Percentiles rank a stretch among this genome's conserved stretches.
phyloP scores from a whole-genome alignment of 2,888 invertebrate genomes.

The Acanthosepion esculentum region DNA sequence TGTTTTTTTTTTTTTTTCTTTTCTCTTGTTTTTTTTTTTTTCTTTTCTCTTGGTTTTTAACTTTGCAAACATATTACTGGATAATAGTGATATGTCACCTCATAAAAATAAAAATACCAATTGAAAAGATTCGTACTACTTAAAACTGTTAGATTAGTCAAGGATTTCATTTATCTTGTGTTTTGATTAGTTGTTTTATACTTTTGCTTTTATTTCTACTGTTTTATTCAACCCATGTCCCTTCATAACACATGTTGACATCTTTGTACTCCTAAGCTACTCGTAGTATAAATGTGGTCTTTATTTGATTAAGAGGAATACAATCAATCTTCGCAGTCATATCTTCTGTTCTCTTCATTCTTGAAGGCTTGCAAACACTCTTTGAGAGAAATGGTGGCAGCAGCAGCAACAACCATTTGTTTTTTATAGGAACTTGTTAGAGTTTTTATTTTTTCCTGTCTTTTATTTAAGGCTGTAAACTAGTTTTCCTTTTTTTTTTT shows the following conservation, averaged over 20 bases:
- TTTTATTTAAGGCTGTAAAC: not conserved
- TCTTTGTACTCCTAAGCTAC: not conserved
- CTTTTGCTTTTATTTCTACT: not conserved
- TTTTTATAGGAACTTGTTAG: not conserved
- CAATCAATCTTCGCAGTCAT: not conserved
- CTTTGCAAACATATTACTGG: too few relatives aligned
- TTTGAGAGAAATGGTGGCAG: not conserved
- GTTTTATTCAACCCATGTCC: not conserved
- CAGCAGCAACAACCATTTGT: not conserved
- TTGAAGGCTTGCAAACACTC: not conserved
- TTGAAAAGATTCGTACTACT: not conserved
- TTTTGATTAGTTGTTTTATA: not conserved
- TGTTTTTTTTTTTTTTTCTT: too few relatives aligned
- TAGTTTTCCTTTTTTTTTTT: not conserved
- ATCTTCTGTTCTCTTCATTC: constrained; percentile 8
- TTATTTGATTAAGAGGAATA: not conserved
- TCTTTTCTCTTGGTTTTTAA: too few relatives aligned
- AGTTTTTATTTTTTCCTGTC: not conserved
- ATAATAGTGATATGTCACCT: not conserved
- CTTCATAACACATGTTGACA: constrained; percentile 6
- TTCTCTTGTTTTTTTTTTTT: too few relatives aligned
- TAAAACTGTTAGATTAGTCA: not conserved
- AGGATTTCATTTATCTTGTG: not conserved
- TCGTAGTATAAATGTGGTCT: not conserved
- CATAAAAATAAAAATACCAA: not conserved